Base-by-base conservation (phyloP, 2,797 vertebrate species). In the Rhynchotus rufescens region DNA sequence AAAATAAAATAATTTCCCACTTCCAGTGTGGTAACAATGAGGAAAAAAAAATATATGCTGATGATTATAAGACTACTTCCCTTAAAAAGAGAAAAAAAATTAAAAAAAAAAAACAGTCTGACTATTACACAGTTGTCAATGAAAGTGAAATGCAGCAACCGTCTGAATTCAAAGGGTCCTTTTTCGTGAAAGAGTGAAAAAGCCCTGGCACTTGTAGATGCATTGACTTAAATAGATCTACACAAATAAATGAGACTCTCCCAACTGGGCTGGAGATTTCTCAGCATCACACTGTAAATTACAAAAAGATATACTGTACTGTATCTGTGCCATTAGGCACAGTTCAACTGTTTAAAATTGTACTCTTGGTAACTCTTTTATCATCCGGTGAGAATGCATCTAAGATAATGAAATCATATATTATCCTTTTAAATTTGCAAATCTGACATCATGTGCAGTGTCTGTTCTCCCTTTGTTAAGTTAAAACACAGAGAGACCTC, bases 91-190 rank as follows among this genome's bases (percentile, higher is more conserved):
- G 32, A 88, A 25, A 76, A 76, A 81, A 67, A 89, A 79, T n/a
- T n/a, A 79, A 76, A 81, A 44, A 17, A 44, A 45, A 21, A 45
- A 45, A 45, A 21, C 20, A 45, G 11, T 47, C 45, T 22, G 21
- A 22, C 45, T 47, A 21, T 88, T 89, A 93, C 69, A 76, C 56
- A 26, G 67, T 92, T 95, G 73, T 77, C 66, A 93, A 66, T 80
- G 81, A 89, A 97, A 96, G 94, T 60, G 36, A 73, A 66, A 88
- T 75, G 62, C 84, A 84, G 13, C 85, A 92, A 89, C 92, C 75
- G 92, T 61, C 79, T 91, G 88, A 92, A 95, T 96, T 95, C 75
- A 88, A 86, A 69, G 66, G 44, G 65, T 85, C 3, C 26, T 77
- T 79, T 86, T 49, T 59, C 61, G 56, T 88, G 25, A 90, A 93